Base-by-base conservation (phyloP, 2,113 vertebrate genomes). In the Collichthys lucidus region DNA sequence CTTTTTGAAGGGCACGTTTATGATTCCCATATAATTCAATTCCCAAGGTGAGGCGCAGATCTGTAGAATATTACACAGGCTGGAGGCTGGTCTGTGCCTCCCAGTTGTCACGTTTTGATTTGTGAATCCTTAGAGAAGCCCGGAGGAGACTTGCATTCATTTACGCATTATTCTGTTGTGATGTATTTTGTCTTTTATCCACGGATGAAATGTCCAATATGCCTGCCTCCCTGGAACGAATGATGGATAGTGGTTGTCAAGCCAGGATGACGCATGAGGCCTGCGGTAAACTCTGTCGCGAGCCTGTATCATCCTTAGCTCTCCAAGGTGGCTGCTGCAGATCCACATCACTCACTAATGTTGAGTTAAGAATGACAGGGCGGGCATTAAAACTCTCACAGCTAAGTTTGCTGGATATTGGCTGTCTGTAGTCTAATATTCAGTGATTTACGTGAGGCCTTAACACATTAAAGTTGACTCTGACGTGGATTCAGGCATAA, bases 191-290 rank as follows among this genome's bases (percentile, higher is more conserved):
- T 85, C 71, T 89, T 89, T 85, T 88, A 86, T 83, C 65, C 60
- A 20, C 20, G 26, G 17, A 70, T 82, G 68, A 82, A 84, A 86
- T 40, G 83, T 71, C 77, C 87, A 89, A 86, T 83, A 82, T 74
- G 78, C 44, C 67, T 56, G 75, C 77, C 59, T 89, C 82, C 73
- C 71, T 56, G 65, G 80, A 72, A 87, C 62, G 74, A 76, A 79
- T 88, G 90, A 92, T 85, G 79, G 78, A 91, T 90, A 31, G 79
- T n/a, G 19, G 73, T 52, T 90, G 90, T 90, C 90, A 85, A 47
- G 11, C 31, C 61, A 5, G 71, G 65, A 80, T 83, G 86, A 86
- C 31, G 17, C 49, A 86, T 82, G 63, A 61, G 55, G 20, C 64
- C 65, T 35, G 79, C n/a, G 19, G 74, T 86, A 80, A 86, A 86